phyloP scores from a whole-genome alignment of 2,113 vertebrate genomes.

The Ameiurus melas region DNA sequence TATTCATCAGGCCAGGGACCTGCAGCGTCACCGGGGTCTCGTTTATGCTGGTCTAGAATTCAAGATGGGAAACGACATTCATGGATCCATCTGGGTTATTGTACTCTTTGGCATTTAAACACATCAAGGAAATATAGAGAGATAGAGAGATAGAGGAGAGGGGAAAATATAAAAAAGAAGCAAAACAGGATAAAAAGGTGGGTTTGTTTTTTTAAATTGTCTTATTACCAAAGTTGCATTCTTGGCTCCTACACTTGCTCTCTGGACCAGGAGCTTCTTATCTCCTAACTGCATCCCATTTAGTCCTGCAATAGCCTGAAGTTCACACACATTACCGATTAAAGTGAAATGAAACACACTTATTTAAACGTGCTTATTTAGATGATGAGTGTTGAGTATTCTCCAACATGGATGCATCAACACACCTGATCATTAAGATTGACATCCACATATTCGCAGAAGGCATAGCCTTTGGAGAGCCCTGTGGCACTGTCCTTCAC shows the following conservation, averaged over 20 bases:
- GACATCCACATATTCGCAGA: constrained; percentile 94
- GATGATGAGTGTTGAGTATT: neutral
- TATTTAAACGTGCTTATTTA: too few relatives aligned
- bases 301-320: constrained; percentile 86
- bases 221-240: constrained; percentile 86
- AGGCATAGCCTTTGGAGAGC: constrained; percentile 91
- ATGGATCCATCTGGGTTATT: neutral
- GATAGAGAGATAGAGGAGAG: neutral
- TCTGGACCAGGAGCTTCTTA: constrained; percentile 91
- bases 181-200: too few relatives aligned
- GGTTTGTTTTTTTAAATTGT: neutral
- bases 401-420: neutral
- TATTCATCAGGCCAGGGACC: constrained; percentile 88
- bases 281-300: constrained; percentile 94
- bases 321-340: neutral
- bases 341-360: neutral
- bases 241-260: constrained; percentile 94
- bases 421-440: constrained; percentile 90
- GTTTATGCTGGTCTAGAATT: constrained; percentile 85
- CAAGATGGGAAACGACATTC: neutral
- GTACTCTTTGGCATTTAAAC: neutral
- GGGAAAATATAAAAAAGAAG: neutral
- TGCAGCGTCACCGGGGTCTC: constrained; percentile 93
- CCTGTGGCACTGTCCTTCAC: constrained; percentile 93
- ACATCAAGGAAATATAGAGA: neutral